Base-by-base conservation (phyloP, 2,113 vertebrate genomes). In the Pollimyrus isidori region DNA sequence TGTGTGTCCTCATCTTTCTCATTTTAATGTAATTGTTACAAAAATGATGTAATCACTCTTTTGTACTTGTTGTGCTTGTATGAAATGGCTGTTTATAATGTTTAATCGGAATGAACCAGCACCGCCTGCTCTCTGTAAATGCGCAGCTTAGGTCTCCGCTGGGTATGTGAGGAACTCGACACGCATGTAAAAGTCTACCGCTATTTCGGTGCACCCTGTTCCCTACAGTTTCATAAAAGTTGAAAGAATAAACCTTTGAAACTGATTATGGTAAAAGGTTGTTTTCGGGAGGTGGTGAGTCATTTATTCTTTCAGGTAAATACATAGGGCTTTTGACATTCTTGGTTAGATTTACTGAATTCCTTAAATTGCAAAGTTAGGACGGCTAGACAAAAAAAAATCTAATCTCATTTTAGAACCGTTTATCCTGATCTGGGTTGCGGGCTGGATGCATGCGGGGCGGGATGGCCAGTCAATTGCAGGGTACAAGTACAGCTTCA, bases 31-130 rank as follows among this genome's bases (percentile, higher is more conserved):
- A 19, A 82, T 82, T 82, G 76, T 82, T 82, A 82, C 42, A 82
- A 82, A 82, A 82, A 19, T n/a, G 30, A 82, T 82, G 76, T 82
- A 82, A 82, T 45, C 76, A 82, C n/a, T 82, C 7, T 82, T 82
- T 82, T 42, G 42, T 42, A 82, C 88, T 91, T 93, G 92, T 69
- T 26, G 62, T 69, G 62, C 91, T 90, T 84, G 39, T 93, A 91
- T 93, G 90, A 92, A 94, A 93, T 92, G 91, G 87, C 85, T 94
- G 93, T 94, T 91, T 89, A 92, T 92, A 92, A 65, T 87, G 42
- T 45, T 50, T 86, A 86, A 50, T 52, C 23, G 48, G 48, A 86
- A 86, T 50, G n/a, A 21, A 30, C 42, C 21, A 48, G 42, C 19
- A 85, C 83, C 48, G 45, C 46, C 84, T 30, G n/a, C 23, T 86